Evolutionary conservation across 1,140 invertebrate genomes (phyloP).

Genomic region (Tetranychus cinnabarinus): DNA sequence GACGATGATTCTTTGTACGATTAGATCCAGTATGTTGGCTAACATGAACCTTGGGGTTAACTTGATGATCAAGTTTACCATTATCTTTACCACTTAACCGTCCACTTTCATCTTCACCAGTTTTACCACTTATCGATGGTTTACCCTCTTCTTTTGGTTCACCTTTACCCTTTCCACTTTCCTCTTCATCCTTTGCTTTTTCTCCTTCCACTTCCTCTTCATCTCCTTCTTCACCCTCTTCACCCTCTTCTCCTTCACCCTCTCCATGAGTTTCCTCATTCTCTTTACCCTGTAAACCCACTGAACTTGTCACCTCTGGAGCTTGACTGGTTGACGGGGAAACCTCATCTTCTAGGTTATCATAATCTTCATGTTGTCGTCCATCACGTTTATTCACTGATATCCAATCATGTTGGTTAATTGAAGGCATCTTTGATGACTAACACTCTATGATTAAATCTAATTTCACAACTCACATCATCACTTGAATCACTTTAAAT

Average conservation of each 20-base stretch:
- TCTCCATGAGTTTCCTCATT: neutral
- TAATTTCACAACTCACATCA: neutral
- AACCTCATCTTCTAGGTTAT: neutral
- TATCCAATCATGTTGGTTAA: neutral
- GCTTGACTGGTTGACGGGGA: neutral
- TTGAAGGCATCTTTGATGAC: neutral
- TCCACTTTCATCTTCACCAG: no score
- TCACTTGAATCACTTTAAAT: neutral
- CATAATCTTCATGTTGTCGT: neutral
- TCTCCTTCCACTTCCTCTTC: neutral
- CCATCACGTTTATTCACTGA: neutral
- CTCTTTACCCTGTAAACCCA: neutral
- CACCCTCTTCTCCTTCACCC: neutral
- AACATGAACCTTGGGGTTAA: neutral
- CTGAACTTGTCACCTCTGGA: neutral
- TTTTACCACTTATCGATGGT: no score
- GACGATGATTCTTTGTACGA: no score
- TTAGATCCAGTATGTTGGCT: neutral
- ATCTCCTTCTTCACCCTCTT: neutral
- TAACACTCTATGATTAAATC: neutral
- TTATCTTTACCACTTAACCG: no score
- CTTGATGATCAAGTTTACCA: neutral
- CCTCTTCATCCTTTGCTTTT: neutral
- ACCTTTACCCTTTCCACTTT: no score
- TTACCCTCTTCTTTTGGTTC: no score